Evolutionary conservation across 2,797 vertebrate genomes (phyloP).

Genomic region (Paguma larvata): DNA sequence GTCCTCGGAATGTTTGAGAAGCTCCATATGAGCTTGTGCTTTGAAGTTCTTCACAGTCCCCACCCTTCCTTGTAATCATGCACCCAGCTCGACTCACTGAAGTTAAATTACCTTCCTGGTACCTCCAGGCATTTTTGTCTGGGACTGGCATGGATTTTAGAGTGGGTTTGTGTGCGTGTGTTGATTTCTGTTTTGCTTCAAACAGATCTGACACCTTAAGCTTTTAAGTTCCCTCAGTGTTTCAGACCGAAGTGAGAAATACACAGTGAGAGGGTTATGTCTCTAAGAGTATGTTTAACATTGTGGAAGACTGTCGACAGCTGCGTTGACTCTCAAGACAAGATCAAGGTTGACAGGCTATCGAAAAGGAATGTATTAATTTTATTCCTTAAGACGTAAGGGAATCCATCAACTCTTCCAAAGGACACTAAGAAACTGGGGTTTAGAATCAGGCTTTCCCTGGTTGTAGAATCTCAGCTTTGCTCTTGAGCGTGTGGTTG

Average conservation of each 20-base stretch:
- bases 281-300: constrained; percentile 42
- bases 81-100: neutral
- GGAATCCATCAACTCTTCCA: neutral
- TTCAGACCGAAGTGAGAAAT: constrained; percentile 60
- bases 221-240: constrained; percentile 69
- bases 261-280: neutral
- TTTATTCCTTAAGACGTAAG: neutral
- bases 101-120: neutral
- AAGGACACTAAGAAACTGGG: neutral
- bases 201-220: constrained; percentile 60
- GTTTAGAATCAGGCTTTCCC: neutral
- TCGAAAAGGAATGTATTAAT: neutral
- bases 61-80: neutral
- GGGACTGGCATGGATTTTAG: neutral
- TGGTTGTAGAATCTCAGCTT: neutral
- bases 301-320: constrained; percentile 30
- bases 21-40: neutral
- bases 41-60: neutral
- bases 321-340: neutral
- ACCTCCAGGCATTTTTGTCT: neutral
- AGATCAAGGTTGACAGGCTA: constrained; percentile 11
- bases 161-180: neutral
- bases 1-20: neutral
- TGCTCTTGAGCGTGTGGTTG: neutral
- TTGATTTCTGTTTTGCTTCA: constrained; percentile 67